Base-by-base conservation (phyloP, 2,888 invertebrate species). In the Papilio gigon region DNA sequence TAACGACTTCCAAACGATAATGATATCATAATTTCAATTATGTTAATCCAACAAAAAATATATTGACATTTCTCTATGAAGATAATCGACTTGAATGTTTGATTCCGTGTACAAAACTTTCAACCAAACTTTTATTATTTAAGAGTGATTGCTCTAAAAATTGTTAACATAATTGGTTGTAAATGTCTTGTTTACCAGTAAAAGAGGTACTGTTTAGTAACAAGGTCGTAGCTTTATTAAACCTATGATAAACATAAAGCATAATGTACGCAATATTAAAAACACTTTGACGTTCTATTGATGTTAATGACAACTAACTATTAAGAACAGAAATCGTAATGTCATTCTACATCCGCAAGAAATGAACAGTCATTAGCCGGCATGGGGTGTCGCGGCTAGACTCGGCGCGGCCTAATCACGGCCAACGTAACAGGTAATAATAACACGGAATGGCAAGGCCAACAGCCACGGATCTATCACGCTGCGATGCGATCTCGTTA, bases 391-490 rank as follows among this genome's bases (percentile, higher is more conserved):
- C 61, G 37, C 17, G 40, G 30, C 47, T 14, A 30, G 27, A 42
- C 42, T 25, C 37, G 12, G 30, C 58, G 35, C 64, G 42, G 61
- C 56, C 64, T 70, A 72, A 72, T 72, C 70, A 70, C 69, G 73
- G 73, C n/a, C 75, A 70, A 74, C 76, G 74, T 75, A 72, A 77
- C 77, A 76, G 72, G 71, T 76, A 77, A 79, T 76, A 77, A 79
- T 77, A 73, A 74, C 56, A 71, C 68, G 71, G 72, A 75, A 77
- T 78, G 78, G 77, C 79, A 76, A 75, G 75, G 75, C 70, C 71
- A 75, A 72, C 71, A 53, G 68, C 69, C 70, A 59, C 65, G 62
- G 65, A 66, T 71, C 71, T 68, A 64, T 72, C 68, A 70, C 68
- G 53, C 60, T 68, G 35, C 70, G 65, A 71, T 68, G 67, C 63